Evolutionary conservation across 2,888 invertebrate genomes (phyloP).

Genomic region (Platypus cylindrus): DNA sequence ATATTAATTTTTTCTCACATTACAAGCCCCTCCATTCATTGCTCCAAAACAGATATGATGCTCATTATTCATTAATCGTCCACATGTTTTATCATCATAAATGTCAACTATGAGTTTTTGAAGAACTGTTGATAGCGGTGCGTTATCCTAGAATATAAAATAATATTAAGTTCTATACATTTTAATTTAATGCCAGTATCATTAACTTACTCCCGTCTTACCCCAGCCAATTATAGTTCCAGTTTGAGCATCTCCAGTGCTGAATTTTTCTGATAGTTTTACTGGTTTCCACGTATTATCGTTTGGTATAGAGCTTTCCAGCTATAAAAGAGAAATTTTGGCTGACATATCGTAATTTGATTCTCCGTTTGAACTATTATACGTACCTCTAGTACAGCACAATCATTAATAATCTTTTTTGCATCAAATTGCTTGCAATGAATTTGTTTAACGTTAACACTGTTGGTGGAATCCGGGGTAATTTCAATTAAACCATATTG

Average conservation of each 20-base stretch:
- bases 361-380: neutral
- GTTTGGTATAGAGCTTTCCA: conserved; percentile 17
- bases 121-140: conserved; percentile 17
- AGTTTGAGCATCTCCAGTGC: conserved; percentile 12
- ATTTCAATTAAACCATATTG: conserved; percentile 20
- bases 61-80: conserved; percentile 11
- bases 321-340: conserved; percentile 9
- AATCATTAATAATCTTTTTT: conserved; percentile 17
- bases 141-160: conserved; percentile 14
- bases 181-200: neutral
- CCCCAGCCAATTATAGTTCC: conserved; percentile 23
- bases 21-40: conserved; percentile 20
- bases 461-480: conserved; percentile 14
- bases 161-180: too few relatives aligned
- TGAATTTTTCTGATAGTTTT: conserved; percentile 15
- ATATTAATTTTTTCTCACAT: conserved; percentile 15
- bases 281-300: conserved; percentile 19
- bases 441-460: conserved; percentile 17
- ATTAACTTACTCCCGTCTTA: conserved; percentile 16
- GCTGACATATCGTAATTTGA: neutral
- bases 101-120: conserved; percentile 21
- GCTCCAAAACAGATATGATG: conserved; percentile 23
- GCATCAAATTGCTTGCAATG: conserved; percentile 18
- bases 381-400: conserved; percentile 20
- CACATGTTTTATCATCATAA: conserved; percentile 19